Evolutionary conservation across 1,140 invertebrate species (phyloP).

Genomic region (Ceratoteleas bidentatus): DNA sequence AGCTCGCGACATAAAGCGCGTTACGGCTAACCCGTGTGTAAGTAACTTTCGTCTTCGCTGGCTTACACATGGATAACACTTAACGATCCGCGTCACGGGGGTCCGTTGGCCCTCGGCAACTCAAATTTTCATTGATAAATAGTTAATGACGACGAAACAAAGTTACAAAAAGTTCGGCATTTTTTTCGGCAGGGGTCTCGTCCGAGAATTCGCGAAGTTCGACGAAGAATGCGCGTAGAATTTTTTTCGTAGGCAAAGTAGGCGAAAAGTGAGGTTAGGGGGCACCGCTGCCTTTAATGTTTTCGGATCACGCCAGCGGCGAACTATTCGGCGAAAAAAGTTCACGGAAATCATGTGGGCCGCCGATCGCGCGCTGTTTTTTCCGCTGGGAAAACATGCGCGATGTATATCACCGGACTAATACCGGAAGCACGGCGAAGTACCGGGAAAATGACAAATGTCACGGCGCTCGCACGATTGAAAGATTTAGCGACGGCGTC

Average conservation of each 20-base stretch:
- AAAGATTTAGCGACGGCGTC: constrained; percentile 57
- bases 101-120: constrained; percentile 27
- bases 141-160: neutral
- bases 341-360: neutral
- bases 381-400: constrained; percentile 35
- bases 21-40: constrained; percentile 78
- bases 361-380: constrained; percentile 13
- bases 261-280: too few species aligned
- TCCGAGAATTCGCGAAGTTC: too few species aligned
- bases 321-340: neutral
- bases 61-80: constrained; percentile 66
- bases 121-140: constrained; percentile 33
- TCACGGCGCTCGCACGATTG: constrained; percentile 51
- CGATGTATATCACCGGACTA: constrained; percentile 47
- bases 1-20: constrained; percentile 68
- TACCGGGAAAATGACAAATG: constrained; percentile 54
- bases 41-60: constrained; percentile 67
- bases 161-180: neutral
- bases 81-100: constrained; percentile 67
- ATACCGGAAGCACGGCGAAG: constrained; percentile 28
- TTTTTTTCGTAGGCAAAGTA: too few species aligned
- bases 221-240: too few species aligned
- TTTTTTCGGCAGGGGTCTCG: neutral
- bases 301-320: too few species aligned
- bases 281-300: too few species aligned